These are phyloP conservation scores for Fratercula arctica DNA, from an alignment of 2,797 vertebrate genomes.

Conservation along the genomic window DNA sequence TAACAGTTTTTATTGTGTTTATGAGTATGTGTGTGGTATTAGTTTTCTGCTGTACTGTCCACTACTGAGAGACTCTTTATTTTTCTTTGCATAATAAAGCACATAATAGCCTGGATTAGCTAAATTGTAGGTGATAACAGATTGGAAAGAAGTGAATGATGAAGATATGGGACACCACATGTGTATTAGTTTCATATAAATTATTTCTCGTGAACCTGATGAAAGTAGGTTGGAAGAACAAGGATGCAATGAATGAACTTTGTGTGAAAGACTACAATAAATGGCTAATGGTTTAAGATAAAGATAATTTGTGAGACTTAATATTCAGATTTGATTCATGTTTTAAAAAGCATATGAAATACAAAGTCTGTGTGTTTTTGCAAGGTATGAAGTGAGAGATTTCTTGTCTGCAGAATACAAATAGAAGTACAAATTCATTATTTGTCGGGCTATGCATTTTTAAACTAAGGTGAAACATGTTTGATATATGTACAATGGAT, in stretches of 20 bases:
- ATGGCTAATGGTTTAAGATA: conserved; percentile 36
- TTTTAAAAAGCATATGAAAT: conserved; percentile 2
- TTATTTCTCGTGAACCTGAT: conserved; percentile 86
- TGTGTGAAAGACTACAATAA: conserved; percentile 69
- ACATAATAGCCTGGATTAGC: conserved; percentile 88
- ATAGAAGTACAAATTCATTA: not conserved
- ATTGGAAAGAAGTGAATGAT: conserved; percentile 83
- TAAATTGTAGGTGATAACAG: conserved; percentile 92
- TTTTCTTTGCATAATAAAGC: conserved; percentile 85
- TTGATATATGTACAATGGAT: not conserved
- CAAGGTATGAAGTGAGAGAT: not conserved
- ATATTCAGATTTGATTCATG: not conserved
- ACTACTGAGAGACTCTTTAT: conserved; percentile 77
- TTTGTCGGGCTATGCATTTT: not conserved
- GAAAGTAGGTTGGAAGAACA: conserved; percentile 72
- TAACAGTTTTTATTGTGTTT: conserved; percentile 68
- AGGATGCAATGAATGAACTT: conserved; percentile 57
- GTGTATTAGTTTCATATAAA: conserved; percentile 89
- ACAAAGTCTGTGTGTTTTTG: not conserved
- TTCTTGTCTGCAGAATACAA: not conserved
- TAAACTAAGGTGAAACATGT: not conserved
- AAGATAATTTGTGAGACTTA: conserved; percentile 23
- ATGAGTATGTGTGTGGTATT: conserved; percentile 75
- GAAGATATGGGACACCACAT: conserved; percentile 86
- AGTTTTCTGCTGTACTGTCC: conserved; percentile 77